Base-by-base conservation (phyloP, 2,888 invertebrate genomes). In the Anoncus sp. region DNA sequence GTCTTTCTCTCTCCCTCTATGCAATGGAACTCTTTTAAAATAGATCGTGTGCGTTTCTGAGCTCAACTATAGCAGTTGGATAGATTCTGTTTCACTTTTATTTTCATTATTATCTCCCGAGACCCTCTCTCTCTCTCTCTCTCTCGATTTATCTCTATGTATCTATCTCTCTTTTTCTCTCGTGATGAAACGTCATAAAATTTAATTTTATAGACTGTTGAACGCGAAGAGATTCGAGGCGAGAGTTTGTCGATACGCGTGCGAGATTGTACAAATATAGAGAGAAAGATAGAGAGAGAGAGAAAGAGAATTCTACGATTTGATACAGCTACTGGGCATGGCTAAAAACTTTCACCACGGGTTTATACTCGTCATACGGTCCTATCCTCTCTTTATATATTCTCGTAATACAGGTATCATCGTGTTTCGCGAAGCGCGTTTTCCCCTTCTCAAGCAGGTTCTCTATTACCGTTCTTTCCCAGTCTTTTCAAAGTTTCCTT, bases 41-140 rank as follows among this genome's bases (percentile, higher is more conserved):
- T 47, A 47, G 47, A 47, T 18, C 18, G 43, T 62, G 62, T 22
- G 27, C 22, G 38, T 66, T 24, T 60, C 60, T 24, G 14, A 18
- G 57, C 43, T n/a, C 43, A 43, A 47, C 22, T 55, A 35, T 31
- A 38, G 31, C 40, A n/a, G 43, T 16, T n/a, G 22, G 24, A 16
- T 49, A 35, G 22, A 47, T 31, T 47, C 27, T 69, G 49, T 75
- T 75, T 69, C 47, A 75, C 69, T 75, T 62, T 75, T 75, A 62
- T 69, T 69, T 69, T 69, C 67, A 75, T 63, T 57, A 63, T 10
- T n/a, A n/a, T n/a, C n/a, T n/a, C n/a, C 45, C n/a, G 10, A 16
- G 14, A 4, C 20, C 12, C 12, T 63, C 49, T 35, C n/a, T 9
- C 62, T 31, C 62, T 18, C 47, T 7, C 27, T 12, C 31, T 5